Evolutionary conservation across 35 echinoderm and acorn worm species (phyloP), one percentile per base, ranked within the genome.

Genomic region (Apostichopus parvimensis): DNA sequence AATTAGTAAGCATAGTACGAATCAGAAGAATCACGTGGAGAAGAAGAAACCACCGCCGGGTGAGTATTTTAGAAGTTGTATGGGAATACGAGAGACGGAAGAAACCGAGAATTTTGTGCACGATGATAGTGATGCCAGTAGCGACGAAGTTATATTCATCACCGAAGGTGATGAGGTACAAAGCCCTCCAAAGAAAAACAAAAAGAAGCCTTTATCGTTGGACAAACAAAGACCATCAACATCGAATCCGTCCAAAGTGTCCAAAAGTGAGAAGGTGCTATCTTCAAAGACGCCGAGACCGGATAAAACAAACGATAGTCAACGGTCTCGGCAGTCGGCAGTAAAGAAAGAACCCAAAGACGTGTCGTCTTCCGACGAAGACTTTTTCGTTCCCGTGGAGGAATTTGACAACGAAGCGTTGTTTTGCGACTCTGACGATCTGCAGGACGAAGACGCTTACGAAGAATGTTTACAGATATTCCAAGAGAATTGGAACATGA

Each of bases 401-500:
- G 86, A 88, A 6, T 45, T 88, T 14, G 86, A 72, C 61, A 45
- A 65, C 1, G 86, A 88, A 24, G 57, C 21, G 6, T 73, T 88
- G 21, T 87, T 77, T 72, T 82, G 70, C 73, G 89, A 78, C 10
- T 78, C 54, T 12, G 77, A 89, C 26, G 77, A 87, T 78, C 62
- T 91, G 14, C 77, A 93, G 20, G 94, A 95, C 26, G 78, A 55
- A 24, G 94, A 95, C 82, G 91, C 95, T 9, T 96, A 91, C 61
- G 91, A 96, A 68, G 97, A 99, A 79, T 99, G 97, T 70, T 78
- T 95, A 53, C 75, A 93, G 68, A 99, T 99, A 28, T 99, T 99
- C 79, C 90, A 93, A 8, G 97, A 99, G 70, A 79, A 83, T 15
- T 77, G 73, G 80, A 88, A 88, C 55, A 82, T 92, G 53, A 73